Evolutionary conservation across 30 jellyfish, hydroid and myxozoan species (phyloP), one percentile per base, ranked within the genome.

Genomic region (Sanderia malayensis): DNA sequence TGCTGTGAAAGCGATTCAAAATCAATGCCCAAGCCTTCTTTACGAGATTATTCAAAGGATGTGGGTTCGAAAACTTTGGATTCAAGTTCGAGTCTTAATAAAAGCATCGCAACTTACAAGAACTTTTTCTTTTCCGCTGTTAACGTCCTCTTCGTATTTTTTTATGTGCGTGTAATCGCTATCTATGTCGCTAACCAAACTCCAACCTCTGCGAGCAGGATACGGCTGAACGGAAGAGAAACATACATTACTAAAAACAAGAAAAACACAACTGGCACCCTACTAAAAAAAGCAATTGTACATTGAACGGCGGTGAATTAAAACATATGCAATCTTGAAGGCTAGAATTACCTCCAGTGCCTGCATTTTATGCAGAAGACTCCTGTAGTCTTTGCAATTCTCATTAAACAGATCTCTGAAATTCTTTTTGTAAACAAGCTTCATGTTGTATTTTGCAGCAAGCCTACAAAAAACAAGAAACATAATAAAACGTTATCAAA

Each of bases 401-500:
- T 86, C 96, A 17, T 78, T 72, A 70, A 94, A 86, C 44, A 94
- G 58, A 15, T 94, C 96, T 31, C 83, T 97, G 81, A 94, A 94
- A 58, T 84, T 85, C 74, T 86, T 83, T 82, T 87, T 86, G 89
- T 95, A 86, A 20, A 94, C 95, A 41, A 86, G 84, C 61, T 76
- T 82, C 99, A 94, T 94, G 81, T 94, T 87, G 70, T 94, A 83
- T 71, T 94, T 94, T 37, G 71, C 95, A 1, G 95, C 97, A 46
- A 94, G 71, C 72, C 99, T 94, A 34, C 27, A 59, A 44, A 44
- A 8, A 41, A 15, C 15, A 41, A 8, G 8, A 41, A 15, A 8
- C 8, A 41, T 15, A 41, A 15, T 15, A 6, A 41, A 6, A 15
- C 8, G 15, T 8, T 15, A 41, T 41, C 11, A 15, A 15, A 41